Evolutionary conservation across 53 echinoderm and acorn worm species (phyloP).

Genomic region (Astropecten irregularis): DNA sequence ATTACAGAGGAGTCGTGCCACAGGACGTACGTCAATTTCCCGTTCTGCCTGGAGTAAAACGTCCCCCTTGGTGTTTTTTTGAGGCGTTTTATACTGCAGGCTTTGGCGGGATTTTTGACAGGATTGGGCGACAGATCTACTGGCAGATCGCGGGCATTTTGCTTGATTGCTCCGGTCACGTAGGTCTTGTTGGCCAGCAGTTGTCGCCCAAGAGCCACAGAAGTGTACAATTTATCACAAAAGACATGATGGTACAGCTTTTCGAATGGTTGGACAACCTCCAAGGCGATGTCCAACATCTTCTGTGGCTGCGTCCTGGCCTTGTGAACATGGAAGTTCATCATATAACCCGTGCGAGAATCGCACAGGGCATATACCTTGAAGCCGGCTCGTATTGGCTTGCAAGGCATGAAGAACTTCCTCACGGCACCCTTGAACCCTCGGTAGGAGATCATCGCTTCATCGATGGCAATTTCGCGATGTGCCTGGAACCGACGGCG

Average conservation of each 20-base stretch:
- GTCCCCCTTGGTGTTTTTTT: conserved; percentile 2
- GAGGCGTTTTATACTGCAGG: no score
- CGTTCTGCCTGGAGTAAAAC: not conserved
- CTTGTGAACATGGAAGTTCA: not conserved
- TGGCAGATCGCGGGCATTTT: not conserved
- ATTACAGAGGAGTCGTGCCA: not conserved
- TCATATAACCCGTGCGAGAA: not conserved
- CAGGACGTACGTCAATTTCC: not conserved
- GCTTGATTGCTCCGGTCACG: not conserved
- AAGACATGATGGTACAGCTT: not conserved
- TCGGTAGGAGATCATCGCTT: conserved; percentile 20
- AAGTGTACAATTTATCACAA: conserved; percentile 1
- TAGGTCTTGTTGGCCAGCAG: not conserved
- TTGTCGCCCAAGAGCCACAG: not conserved
- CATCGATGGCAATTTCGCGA: conserved; percentile 14
- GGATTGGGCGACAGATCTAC: no score
- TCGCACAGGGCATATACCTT: conserved; percentile 24
- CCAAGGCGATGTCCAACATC: conserved; percentile 1
- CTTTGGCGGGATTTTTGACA: no score
- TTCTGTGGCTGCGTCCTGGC: not conserved
- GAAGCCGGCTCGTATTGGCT: conserved; percentile 5
- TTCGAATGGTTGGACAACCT: conserved; percentile 18
- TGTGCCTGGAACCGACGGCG: not conserved
- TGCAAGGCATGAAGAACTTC: not conserved
- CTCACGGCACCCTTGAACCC: conserved; percentile 3